Evolutionary conservation across 2,888 invertebrate genomes (phyloP).

Genomic region (Rhimphoctona megacephalus): DNA sequence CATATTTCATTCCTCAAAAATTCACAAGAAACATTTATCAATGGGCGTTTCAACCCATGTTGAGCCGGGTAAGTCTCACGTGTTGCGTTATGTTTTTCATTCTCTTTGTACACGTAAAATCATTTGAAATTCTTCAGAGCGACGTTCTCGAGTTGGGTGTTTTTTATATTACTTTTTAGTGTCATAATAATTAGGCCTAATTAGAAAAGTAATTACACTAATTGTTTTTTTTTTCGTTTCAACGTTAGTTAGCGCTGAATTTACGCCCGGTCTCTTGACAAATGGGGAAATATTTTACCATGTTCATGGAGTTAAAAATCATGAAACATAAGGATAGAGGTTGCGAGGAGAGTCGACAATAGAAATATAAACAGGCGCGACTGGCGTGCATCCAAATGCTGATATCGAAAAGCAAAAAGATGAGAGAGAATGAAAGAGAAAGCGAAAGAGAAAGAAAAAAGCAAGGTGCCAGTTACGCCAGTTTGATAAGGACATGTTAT

Average conservation of each 20-base stretch:
- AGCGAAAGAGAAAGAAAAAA: neutral
- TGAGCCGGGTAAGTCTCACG: neutral
- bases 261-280: neutral
- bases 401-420: slow-evolving; percentile 9
- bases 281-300: neutral
- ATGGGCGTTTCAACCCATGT: neutral
- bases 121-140: neutral
- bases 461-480: slow-evolving; percentile 26
- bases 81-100: neutral
- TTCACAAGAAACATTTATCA: neutral
- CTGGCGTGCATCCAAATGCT: slow-evolving; percentile 54
- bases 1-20: neutral
- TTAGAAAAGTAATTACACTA: neutral
- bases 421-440: neutral
- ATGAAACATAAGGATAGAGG: slow-evolving; percentile 2
- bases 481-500: slow-evolving; percentile 41
- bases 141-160: neutral
- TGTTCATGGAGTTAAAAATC: neutral
- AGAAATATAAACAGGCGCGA: slow-evolving; percentile 48
- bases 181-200: neutral
- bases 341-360: slow-evolving; percentile 55
- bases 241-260: neutral
- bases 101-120: neutral
- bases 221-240: neutral
- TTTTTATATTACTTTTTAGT: neutral